Percentiles rank a stretch among this genome's conserved stretches.
Evolutionary conservation across 2,113 vertebrate species (phyloP).

Genomic region (Calidris pygmaea): DNA sequence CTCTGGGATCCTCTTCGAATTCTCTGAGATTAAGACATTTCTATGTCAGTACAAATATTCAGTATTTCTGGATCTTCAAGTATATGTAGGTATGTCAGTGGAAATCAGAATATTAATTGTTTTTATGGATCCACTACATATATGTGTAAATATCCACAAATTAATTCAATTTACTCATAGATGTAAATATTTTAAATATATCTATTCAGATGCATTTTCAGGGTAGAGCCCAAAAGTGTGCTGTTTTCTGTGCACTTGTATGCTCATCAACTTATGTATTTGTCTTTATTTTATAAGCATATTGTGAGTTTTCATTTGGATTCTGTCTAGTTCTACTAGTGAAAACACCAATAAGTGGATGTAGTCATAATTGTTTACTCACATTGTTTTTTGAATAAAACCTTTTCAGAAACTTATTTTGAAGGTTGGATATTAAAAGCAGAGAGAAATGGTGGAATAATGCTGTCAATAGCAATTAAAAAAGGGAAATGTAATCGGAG

Average conservation of each 20-base stretch:
- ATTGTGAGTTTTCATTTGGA: background rate
- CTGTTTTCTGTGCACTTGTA: background rate
- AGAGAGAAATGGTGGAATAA: background rate
- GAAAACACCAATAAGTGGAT: background rate
- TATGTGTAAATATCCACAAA: background rate
- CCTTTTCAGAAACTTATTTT: background rate
- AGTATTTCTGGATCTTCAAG: background rate
- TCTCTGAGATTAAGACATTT: background rate
- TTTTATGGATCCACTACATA: background rate
- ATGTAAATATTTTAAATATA: background rate
- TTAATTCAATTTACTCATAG: background rate
- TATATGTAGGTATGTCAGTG: background rate
- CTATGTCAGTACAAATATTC: background rate
- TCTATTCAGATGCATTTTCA: background rate
- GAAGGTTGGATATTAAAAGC: background rate
- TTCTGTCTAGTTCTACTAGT: background rate
- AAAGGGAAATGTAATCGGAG: background rate
- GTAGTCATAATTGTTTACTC: background rate
- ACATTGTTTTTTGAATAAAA: background rate
- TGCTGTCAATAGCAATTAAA: background rate
- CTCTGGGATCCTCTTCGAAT: background rate
- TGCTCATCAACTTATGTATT: background rate
- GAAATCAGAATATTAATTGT: background rate
- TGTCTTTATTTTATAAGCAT: background rate
- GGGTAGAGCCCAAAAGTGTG: background rate